Percentiles rank a stretch among this genome's conserved stretches.
These are phyloP conservation scores for Cyrtonyx montezumae DNA, from an alignment of 2,113 vertebrate species.

Conservation along the genomic window DNA sequence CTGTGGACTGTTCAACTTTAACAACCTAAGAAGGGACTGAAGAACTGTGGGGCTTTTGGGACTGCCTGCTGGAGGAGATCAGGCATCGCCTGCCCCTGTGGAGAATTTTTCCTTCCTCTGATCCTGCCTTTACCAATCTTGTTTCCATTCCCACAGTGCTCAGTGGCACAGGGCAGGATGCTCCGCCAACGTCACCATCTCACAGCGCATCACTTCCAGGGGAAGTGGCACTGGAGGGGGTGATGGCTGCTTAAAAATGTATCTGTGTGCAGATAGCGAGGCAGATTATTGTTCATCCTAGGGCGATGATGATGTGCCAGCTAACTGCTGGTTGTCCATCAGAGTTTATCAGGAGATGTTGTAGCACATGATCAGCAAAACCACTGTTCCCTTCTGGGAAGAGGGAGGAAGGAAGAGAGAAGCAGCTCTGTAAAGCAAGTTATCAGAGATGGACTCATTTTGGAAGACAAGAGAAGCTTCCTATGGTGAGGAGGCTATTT, in stretches of 20 bases:
- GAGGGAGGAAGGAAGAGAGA: not conserved
- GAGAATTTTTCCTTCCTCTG: not conserved
- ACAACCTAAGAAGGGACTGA: not conserved
- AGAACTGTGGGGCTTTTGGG: rapidly evolving
- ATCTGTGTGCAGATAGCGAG: slow-evolving; percentile 74
- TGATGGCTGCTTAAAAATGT: slow-evolving; percentile 69
- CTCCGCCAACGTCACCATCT: not conserved
- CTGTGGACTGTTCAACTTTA: not conserved
- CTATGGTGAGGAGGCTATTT: not conserved
- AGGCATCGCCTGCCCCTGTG: not conserved
- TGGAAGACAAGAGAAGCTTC: not conserved
- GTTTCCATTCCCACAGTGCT: not conserved
- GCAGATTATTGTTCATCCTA: slow-evolving; percentile 60
- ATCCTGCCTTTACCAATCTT: not conserved
- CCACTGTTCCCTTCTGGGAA: slow-evolving; percentile 14
- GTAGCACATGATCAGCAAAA: slow-evolving; percentile 27
- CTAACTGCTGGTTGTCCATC: slow-evolving; percentile 68
- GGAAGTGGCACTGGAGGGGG: not conserved
- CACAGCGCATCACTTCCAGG: not conserved
- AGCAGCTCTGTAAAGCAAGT: not conserved
- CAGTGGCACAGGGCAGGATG: rapidly evolving
- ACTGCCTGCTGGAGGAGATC: not conserved
- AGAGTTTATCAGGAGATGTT: slow-evolving; percentile 66
- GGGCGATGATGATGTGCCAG: slow-evolving; percentile 53
- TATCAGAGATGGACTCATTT: not conserved